Percentiles rank a stretch among this genome's conserved stretches.
These are phyloP conservation scores for Poecilia wingei DNA, from an alignment of 2,797 vertebrate species.

Conservation along the genomic window DNA sequence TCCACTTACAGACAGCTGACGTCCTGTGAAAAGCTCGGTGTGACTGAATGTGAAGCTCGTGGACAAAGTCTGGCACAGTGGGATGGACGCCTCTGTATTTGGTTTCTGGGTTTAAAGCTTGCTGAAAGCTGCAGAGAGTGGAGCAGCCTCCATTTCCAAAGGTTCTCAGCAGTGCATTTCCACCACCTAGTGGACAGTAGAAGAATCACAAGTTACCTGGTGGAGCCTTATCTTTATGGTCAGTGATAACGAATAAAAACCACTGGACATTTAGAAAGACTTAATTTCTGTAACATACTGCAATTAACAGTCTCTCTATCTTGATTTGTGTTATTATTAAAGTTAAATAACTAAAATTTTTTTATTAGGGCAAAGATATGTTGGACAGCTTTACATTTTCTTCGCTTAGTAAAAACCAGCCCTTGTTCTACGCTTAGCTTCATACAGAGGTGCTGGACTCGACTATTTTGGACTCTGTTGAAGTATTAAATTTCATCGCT, in stretches of 20 bases:
- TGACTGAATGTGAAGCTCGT: constrained; percentile 25
- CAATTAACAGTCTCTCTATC: background rate
- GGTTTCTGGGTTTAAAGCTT: constrained; percentile 20
- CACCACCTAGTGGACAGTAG: constrained; percentile 49
- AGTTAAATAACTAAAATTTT: background rate
- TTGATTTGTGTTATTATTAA: background rate
- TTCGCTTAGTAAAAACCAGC: background rate
- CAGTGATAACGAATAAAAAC: background rate
- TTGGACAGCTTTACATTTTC: background rate
- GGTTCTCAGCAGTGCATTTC: constrained; percentile 22
- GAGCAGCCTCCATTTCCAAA: background rate
- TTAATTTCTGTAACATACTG: background rate
- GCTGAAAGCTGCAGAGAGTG: background rate
- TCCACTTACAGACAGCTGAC: constrained; percentile 19
- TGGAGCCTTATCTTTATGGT: background rate
- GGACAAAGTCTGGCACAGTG: constrained; percentile 27
- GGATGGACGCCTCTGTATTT: constrained; percentile 35
- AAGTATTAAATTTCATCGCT: too few relatives aligned
- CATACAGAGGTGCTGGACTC: too few relatives aligned
- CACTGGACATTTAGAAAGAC: background rate
- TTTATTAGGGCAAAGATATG: background rate
- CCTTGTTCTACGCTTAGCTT: too few relatives aligned
- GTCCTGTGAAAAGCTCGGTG: background rate
- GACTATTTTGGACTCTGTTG: too few relatives aligned
- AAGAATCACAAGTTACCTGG: constrained; percentile 1